Base-by-base conservation (phyloP, 2,888 invertebrate species). In the Formica aserva region DNA sequence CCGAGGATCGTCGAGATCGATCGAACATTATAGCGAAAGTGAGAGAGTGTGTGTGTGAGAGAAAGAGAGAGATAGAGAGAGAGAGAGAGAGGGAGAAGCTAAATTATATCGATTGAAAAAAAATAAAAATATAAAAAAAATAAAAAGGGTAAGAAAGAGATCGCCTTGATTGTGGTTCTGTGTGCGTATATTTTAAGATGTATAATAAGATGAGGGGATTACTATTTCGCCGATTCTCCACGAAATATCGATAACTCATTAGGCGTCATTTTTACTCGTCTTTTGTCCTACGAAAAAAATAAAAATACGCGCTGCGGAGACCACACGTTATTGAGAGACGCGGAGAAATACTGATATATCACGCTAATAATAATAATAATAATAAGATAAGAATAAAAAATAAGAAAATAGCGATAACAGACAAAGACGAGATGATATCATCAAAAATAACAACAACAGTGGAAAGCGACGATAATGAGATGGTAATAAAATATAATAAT, bases 161-260 rank as follows among this genome's bases (percentile, higher is more conserved):
- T 63, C 32, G 45, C 32, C 45, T 85, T 87, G 87, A 92, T 87
- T 88, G 89, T 90, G 89, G 85, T 89, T 90, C 85, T 87, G 86
- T 88, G 87, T 88, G 84, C 88, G 86, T 35, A 35, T 85, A 85
- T 91, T 87, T 85, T 85, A 85, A 84, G n/a, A 22, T 86, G 86
- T 88, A 87, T 71, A 86, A 86, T 88, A 86, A 89, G 74, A 65
- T 52, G 45, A 32, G 18, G 8, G 48, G n/a, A 52, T 52, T 52
- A 45, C 48, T 52, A 52, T 52, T 52, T 52, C 48, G 48, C 48
- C 48, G 22, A 11, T 29, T 13, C 57, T 45, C 41, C 13, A 60
- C 32, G 74, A 75, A 62, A 75, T 62, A 62, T 75, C 62, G n/a
- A 60, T 75, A 75, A 75, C n/a, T 75, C 60, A 22, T 57, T 75